phyloP scores from a whole-genome alignment of 1,140 invertebrate genomes.

The Brachionus rotundiformis region DNA sequence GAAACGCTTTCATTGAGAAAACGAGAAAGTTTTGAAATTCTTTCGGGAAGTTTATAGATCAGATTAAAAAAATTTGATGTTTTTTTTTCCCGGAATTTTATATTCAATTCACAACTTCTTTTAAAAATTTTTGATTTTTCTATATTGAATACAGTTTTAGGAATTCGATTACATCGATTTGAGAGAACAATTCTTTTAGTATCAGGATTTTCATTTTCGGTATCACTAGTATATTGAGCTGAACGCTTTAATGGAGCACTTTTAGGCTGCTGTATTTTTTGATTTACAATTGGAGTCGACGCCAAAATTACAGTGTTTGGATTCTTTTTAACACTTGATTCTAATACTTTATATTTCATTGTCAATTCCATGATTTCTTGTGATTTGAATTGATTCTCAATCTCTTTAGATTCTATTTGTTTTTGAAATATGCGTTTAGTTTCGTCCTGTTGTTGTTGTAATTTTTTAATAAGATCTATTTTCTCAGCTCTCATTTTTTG shows the following conservation, averaged over 20 bases:
- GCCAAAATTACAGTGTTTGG: neutral
- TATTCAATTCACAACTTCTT: neutral
- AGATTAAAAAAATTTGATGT: neutral
- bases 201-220: slow-evolving; percentile 26
- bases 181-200: neutral
- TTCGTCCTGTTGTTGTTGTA: slow-evolving; percentile 41
- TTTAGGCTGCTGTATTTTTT: slow-evolving; percentile 42
- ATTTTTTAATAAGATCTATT: slow-evolving; percentile 32
- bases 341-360: slow-evolving; percentile 43
- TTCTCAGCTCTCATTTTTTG: slow-evolving; percentile 23
- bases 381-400: slow-evolving; percentile 40
- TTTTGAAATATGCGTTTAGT: slow-evolving; percentile 23
- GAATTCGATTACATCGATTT: neutral
- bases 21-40: neutral
- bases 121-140: neutral
- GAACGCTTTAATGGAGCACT: neutral
- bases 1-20: neutral
- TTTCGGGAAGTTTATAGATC: slow-evolving; percentile 23
- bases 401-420: slow-evolving; percentile 48
- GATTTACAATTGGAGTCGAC: neutral
- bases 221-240: slow-evolving; percentile 10
- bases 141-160: neutral
- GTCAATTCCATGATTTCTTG: slow-evolving; percentile 40
- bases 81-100: neutral
- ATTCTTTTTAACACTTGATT: slow-evolving; percentile 29